These are phyloP conservation scores for Ceratotherium simum DNA, from an alignment of 2,113 vertebrate genomes.

Conservation along the genomic window DNA sequence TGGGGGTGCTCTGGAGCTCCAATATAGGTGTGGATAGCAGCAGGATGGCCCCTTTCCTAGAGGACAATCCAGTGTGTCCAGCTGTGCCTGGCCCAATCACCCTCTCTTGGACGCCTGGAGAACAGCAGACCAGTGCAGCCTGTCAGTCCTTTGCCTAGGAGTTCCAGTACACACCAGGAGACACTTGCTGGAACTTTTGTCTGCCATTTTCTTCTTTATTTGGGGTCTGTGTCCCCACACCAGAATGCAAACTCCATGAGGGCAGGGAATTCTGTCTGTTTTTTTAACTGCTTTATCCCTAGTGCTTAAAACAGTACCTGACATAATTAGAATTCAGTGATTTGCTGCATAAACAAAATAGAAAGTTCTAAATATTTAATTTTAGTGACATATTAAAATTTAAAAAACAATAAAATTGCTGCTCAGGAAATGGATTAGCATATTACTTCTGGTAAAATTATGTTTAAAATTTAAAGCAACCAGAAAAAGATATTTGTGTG, in stretches of 20 bases:
- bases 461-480: slow-evolving; percentile 33
- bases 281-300: not conserved
- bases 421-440: not conserved
- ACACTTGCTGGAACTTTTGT: not conserved
- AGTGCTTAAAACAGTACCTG: not conserved
- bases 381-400: not conserved
- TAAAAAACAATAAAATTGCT: not conserved
- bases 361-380: not conserved
- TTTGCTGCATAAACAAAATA: not conserved
- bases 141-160: not conserved
- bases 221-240: not conserved
- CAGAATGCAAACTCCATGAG: not conserved
- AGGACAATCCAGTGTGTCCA: not conserved
- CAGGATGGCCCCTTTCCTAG: not conserved
- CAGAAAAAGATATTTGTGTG: not conserved
- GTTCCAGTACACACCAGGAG: not conserved
- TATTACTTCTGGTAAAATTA: slow-evolving; percentile 32
- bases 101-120: not conserved
- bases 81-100: not conserved
- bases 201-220: not conserved
- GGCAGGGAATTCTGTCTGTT: not conserved
- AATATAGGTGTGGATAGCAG: not conserved
- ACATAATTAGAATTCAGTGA: not conserved
- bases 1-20: not conserved
- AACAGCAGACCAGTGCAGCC: not conserved